Conservation (phyloP, 2,888 invertebrate species). For the Leucozona laternaria region DNA sequence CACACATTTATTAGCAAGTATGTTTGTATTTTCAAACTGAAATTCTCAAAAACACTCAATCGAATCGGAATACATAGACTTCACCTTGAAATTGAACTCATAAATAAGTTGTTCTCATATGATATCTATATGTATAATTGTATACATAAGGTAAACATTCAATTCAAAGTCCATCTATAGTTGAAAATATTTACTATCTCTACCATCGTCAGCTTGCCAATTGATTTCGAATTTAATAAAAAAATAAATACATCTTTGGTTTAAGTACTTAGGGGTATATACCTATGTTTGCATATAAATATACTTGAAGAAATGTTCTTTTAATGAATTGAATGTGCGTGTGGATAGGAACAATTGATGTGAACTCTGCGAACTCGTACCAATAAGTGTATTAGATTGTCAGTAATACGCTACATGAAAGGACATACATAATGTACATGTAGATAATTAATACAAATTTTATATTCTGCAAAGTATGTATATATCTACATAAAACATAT, state of each 20-base stretch:
- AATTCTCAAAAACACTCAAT: not conserved
- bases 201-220: not conserved
- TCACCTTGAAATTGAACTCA: constrained; percentile 59
- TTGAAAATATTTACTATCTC: constrained; percentile 42
- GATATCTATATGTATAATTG: not conserved
- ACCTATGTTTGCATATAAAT: not conserved
- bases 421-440: too few species aligned
- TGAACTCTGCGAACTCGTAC: not conserved
- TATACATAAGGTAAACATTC: not conserved
- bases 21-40: not conserved
- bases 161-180: constrained; percentile 32
- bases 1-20: too few species aligned
- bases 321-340: constrained; percentile 8
- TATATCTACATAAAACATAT: too few species aligned
- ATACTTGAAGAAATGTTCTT: not conserved
- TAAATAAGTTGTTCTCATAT: constrained; percentile 1
- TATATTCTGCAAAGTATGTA: too few species aligned
- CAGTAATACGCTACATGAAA: too few species aligned
- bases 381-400: too few species aligned
- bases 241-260: not conserved
- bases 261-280: not conserved
- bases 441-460: too few species aligned
- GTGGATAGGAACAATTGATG: not conserved
- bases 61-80: not conserved
- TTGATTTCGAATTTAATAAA: constrained; percentile 17